Percentiles rank a stretch among this genome's conserved stretches.
Conservation (phyloP, 2,888 invertebrate species). For the Agrypnus murinus region DNA sequence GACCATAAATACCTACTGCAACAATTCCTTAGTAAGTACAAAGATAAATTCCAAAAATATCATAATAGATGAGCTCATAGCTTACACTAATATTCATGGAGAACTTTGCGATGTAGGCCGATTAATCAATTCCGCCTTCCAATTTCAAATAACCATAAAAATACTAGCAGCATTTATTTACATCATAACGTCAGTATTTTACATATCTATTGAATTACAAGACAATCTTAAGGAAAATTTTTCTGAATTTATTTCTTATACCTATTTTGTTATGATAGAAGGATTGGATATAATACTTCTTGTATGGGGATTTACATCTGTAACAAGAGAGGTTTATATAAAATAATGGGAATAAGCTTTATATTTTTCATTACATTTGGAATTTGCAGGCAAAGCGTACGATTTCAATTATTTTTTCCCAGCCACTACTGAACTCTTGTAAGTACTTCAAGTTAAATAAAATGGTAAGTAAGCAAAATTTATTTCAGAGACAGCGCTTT, state of each 20-base stretch:
- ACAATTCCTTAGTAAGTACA: neutral
- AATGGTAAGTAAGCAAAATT: slow-evolving; percentile 15
- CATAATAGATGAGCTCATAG: slow-evolving; percentile 17
- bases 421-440: neutral
- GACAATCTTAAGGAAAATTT: neutral
- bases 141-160: slow-evolving; percentile 33
- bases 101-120: slow-evolving; percentile 22
- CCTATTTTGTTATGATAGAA: slow-evolving; percentile 21
- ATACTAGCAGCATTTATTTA: slow-evolving; percentile 26
- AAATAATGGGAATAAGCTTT: no score
- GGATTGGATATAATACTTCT: slow-evolving; percentile 20
- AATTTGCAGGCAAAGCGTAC: slow-evolving; percentile 15
- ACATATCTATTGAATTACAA: slow-evolving; percentile 18
- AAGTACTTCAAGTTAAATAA: neutral
- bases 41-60: neutral
- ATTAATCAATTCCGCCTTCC: slow-evolving; percentile 30
- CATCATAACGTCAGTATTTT: slow-evolving; percentile 34
- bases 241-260: neutral
- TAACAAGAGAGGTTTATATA: slow-evolving; percentile 10
- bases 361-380: no score
- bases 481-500: no score
- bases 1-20: neutral
- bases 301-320: slow-evolving; percentile 32
- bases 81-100: slow-evolving; percentile 26
- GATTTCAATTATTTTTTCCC: neutral